Conservation (phyloP, 2,888 invertebrate genomes). For the Rhingia rostrata region DNA sequence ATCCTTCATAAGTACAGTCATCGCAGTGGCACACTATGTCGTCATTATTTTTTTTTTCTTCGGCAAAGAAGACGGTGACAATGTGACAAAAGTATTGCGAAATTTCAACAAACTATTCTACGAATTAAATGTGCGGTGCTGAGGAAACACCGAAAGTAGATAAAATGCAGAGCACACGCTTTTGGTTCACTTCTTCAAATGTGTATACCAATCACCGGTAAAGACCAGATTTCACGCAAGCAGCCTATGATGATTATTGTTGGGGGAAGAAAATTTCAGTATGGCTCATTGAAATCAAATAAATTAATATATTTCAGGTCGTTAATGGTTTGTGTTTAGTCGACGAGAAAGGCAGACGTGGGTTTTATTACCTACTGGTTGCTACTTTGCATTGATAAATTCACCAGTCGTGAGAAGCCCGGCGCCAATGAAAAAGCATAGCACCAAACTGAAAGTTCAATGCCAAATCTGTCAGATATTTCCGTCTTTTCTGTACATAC, state of each 20-base stretch:
- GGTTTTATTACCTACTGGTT: constrained; percentile 15
- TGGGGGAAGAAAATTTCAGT: not conserved
- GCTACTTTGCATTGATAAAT: not conserved
- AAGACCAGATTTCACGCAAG: not conserved
- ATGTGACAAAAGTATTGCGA: constrained; percentile 6
- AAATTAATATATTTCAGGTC: constrained; percentile 9
- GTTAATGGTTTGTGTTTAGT: not conserved
- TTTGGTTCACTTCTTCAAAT: not conserved
- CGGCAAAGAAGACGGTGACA: constrained; percentile 6
- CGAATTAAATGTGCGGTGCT: not conserved
- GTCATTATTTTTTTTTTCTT: constrained; percentile 39
- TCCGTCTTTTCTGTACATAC: too few species aligned
- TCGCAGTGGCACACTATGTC: constrained; percentile 43
- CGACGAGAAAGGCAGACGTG: not conserved
- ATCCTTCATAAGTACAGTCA: constrained; percentile 69
- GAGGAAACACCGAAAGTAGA: not conserved
- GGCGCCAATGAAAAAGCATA: too few species aligned
- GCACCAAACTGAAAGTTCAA: too few species aligned
- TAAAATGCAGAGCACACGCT: not conserved
- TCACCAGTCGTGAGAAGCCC: too few species aligned
- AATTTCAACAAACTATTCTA: not conserved
- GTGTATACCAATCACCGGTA: not conserved
- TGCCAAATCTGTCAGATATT: too few species aligned
- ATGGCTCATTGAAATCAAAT: not conserved
- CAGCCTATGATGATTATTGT: not conserved